phyloP scores from a whole-genome alignment of 2,888 invertebrate genomes.

The Antitype chi region DNA sequence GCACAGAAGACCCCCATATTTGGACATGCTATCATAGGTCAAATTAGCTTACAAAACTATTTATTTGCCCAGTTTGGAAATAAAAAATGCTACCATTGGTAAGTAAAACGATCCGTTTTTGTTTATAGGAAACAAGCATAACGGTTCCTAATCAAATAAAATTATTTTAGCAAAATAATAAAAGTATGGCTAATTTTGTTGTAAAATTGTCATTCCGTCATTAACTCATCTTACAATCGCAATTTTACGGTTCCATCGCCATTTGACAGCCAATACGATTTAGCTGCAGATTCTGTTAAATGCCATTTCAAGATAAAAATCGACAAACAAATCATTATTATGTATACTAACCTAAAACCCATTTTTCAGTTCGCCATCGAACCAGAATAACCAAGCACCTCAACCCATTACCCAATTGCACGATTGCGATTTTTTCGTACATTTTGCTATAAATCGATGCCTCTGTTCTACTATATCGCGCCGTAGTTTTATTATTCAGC shows the following conservation, averaged over 20 bases:
- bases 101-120: too few relatives aligned
- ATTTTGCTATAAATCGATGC: constrained; percentile 49
- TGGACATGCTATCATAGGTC: too few relatives aligned
- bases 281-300: background rate
- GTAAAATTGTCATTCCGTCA: background rate
- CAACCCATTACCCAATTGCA: constrained; percentile 49
- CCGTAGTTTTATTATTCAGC: constrained; percentile 74
- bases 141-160: too few relatives aligned
- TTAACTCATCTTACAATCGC: background rate
- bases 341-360: background rate
- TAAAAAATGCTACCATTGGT: too few relatives aligned
- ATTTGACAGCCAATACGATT: background rate
- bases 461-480: constrained; percentile 53
- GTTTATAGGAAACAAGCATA: too few relatives aligned
- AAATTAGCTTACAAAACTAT: too few relatives aligned
- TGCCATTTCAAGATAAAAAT: constrained; percentile 8
- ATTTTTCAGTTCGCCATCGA: constrained; percentile 45
- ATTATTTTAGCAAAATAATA: background rate
- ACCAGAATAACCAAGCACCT: constrained; percentile 48
- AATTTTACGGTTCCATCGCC: background rate
- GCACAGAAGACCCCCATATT: too few relatives aligned
- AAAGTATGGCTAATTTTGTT: background rate
- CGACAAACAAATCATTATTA: background rate
- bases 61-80: too few relatives aligned
- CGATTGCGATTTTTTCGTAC: constrained; percentile 44